A percentile compares a stretch with the other conserved stretches of the same genome.
phyloP scores from a whole-genome alignment of 2,113 vertebrate species.

The Brachypteracias leptosomus region DNA sequence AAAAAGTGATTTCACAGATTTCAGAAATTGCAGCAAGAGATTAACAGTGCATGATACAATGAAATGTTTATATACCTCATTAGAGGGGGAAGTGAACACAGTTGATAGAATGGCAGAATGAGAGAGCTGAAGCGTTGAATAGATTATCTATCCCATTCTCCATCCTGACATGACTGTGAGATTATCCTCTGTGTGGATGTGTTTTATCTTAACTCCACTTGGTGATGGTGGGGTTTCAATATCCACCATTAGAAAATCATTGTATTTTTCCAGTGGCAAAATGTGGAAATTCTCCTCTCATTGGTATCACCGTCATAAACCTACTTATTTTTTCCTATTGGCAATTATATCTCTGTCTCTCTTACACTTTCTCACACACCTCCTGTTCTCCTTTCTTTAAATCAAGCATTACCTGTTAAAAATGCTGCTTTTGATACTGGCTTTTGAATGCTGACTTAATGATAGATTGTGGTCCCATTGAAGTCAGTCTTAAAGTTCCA shows the following conservation, averaged over 20 bases:
- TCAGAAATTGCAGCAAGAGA: conserved; percentile 31
- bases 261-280: neutral
- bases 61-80: conserved; percentile 33
- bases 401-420: neutral
- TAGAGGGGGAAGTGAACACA: neutral
- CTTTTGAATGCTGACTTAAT: neutral
- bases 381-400: neutral
- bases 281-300: neutral
- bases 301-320: neutral
- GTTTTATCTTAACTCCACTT: neutral
- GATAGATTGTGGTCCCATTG: neutral
- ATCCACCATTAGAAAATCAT: neutral
- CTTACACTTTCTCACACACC: neutral
- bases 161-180: neutral
- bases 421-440: neutral
- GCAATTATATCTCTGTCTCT: neutral
- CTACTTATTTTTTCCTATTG: neutral
- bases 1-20: conserved; percentile 50
- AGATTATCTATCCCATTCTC: neutral
- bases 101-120: conserved; percentile 28
- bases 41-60: conserved; percentile 39
- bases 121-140: neutral
- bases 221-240: neutral
- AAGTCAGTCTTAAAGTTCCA: neutral
- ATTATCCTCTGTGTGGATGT: neutral